These are phyloP conservation scores for Nomada ferruginata DNA, from an alignment of 2,888 invertebrate species.

Conservation along the genomic window DNA sequence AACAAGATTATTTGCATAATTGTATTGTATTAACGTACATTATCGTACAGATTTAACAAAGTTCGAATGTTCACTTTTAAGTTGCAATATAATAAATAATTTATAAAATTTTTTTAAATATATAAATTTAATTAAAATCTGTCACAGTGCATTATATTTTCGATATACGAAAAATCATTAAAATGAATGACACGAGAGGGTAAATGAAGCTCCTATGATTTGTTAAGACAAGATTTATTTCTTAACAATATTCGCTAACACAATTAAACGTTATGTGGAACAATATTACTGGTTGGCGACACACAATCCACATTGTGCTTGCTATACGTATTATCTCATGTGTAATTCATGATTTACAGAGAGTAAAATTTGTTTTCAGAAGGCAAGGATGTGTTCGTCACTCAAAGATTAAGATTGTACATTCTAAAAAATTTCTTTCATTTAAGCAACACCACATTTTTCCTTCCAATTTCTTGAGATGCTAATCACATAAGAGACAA, in stretches of 20 bases:
- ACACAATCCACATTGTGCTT: constrained; percentile 65
- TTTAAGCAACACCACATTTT: constrained; percentile 13
- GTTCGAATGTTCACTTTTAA: constrained; percentile 58
- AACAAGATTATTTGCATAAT: constrained; percentile 72
- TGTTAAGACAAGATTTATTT: constrained; percentile 73
- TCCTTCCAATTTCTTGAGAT: background rate
- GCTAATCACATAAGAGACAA: constrained; percentile 12
- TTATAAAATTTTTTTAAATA: constrained; percentile 55
- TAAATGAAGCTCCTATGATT: constrained; percentile 36
- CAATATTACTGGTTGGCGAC: constrained; percentile 65
- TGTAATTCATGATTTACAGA: constrained; percentile 64
- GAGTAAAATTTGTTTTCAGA: constrained; percentile 55
- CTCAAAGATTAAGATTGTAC: constrained; percentile 26
- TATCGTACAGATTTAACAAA: constrained; percentile 66
- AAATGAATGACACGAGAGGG: constrained; percentile 27
- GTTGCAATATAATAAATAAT: constrained; percentile 66
- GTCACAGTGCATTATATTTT: constrained; percentile 1
- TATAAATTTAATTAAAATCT: constrained; percentile 22
- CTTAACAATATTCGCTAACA: constrained; percentile 74
- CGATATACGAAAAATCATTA: constrained; percentile 8
- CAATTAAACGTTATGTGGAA: constrained; percentile 72
- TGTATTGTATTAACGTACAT: constrained; percentile 69
- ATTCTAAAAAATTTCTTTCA: constrained; percentile 12
- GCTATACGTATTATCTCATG: constrained; percentile 65
- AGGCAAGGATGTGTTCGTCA: constrained; percentile 61